These are phyloP conservation scores for Ennomos erosarius DNA, from an alignment of 2,888 invertebrate genomes.

Conservation along the genomic window DNA sequence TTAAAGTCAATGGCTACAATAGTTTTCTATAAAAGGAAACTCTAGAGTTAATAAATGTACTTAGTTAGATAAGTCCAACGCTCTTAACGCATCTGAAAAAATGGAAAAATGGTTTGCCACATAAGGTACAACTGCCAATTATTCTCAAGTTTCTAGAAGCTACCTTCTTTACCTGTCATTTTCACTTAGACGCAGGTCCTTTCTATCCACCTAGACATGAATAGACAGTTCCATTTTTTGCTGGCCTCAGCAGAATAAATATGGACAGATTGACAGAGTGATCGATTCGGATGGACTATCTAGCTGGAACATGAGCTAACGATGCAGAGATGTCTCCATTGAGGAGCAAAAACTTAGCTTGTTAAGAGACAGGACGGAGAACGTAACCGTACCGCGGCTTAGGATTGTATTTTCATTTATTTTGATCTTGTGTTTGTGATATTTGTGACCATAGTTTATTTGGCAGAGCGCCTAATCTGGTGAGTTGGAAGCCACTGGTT, in stretches of 20 bases:
- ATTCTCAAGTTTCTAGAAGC: no score
- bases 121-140: no score
- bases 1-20: no score
- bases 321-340: constrained; percentile 37
- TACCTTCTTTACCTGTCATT: not conserved
- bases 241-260: constrained; percentile 11
- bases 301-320: constrained; percentile 35
- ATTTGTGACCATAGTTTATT: no score
- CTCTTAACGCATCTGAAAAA: no score
- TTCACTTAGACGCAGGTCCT: constrained; percentile 4
- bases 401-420: not conserved
- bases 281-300: constrained; percentile 19
- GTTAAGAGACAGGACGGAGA: constrained; percentile 14
- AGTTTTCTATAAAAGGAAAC: no score
- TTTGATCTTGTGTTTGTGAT: no score
- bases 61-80: no score
- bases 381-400: constrained; percentile 14
- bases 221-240: constrained; percentile 19
- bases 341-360: constrained; percentile 33
- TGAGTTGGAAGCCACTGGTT: no score
- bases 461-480: no score
- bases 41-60: no score
- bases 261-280: constrained; percentile 22
- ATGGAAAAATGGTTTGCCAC: no score
- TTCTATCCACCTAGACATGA: constrained; percentile 3